phyloP scores from a whole-genome alignment of 2,888 invertebrate species.

The Meiosimyza platycephala region DNA sequence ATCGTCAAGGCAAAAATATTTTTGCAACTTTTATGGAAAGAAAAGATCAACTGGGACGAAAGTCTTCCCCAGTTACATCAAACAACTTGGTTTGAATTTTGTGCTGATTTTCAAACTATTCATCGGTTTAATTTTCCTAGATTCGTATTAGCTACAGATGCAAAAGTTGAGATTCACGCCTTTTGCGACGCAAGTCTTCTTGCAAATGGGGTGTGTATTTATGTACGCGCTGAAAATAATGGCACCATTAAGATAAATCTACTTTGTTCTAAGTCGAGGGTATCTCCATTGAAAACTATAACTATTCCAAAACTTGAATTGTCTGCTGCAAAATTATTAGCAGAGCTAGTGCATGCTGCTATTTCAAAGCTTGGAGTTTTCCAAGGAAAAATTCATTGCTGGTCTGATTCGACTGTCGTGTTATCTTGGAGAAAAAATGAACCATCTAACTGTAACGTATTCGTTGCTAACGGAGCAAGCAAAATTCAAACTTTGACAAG shows the following conservation, averaged over 20 bases:
- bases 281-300: background rate
- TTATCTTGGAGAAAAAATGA: too few relatives aligned
- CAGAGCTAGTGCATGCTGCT: conserved; percentile 11
- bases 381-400: background rate
- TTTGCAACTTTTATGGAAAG: conserved; percentile 38
- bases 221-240: conserved; percentile 17
- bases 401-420: background rate
- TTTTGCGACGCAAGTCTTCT: conserved; percentile 34
- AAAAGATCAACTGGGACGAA: conserved; percentile 37
- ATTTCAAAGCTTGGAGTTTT: conserved; percentile 10
- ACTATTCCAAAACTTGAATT: conserved; percentile 21
- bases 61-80: conserved; percentile 32
- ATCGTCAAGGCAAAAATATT: conserved; percentile 32
- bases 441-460: too few relatives aligned
- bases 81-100: conserved; percentile 10
- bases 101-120: conserved; percentile 23
- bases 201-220: conserved; percentile 33
- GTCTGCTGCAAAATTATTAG: conserved; percentile 19
- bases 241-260: conserved; percentile 11
- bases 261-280: conserved; percentile 33
- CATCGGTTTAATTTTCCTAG: conserved; percentile 31
- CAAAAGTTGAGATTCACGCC: conserved; percentile 30
- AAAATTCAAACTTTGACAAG: too few relatives aligned
- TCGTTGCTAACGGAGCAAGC: too few relatives aligned
- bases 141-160: conserved; percentile 13